Conservation (phyloP, 1,140 invertebrate genomes). For the Lepidostoma basale region DNA sequence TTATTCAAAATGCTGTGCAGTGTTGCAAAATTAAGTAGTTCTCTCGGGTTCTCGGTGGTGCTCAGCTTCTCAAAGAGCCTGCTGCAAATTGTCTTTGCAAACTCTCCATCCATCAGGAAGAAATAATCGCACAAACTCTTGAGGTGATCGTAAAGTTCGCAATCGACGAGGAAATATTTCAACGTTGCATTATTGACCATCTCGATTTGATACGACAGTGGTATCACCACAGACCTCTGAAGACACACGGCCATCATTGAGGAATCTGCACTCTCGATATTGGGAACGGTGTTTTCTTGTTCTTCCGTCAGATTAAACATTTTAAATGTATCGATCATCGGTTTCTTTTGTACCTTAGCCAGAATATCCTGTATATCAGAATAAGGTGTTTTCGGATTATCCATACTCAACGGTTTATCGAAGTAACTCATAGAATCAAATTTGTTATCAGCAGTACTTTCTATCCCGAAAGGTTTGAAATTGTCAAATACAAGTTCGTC, state of each 20-base stretch:
- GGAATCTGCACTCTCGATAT: conserved; percentile 55
- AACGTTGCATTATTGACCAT: conserved; percentile 74
- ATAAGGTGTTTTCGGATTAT: conserved; percentile 49
- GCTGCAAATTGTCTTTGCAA: conserved; percentile 70
- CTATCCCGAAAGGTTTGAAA: conserved; percentile 58
- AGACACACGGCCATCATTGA: conserved; percentile 67
- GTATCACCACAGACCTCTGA: conserved; percentile 70
- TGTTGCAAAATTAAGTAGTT: conserved; percentile 70
- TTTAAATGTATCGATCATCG: conserved; percentile 55
- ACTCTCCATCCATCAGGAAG: conserved; percentile 78
- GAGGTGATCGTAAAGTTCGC: conserved; percentile 71
- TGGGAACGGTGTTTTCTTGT: conserved; percentile 46
- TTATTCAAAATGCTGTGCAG: conserved; percentile 71
- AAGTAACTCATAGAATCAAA: conserved; percentile 30
- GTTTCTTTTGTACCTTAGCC: conserved; percentile 54
- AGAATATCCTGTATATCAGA: conserved; percentile 54
- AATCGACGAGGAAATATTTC: conserved; percentile 70
- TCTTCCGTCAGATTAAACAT: conserved; percentile 48
- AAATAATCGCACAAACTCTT: conserved; percentile 74
- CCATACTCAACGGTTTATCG: conserved; percentile 41
- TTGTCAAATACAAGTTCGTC: conserved; percentile 54
- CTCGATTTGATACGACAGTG: conserved; percentile 69
- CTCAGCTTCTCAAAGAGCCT: conserved; percentile 70
- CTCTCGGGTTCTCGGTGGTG: conserved; percentile 64
- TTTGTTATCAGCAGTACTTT: conserved; percentile 40